phyloP scores from a whole-genome alignment of 1,140 invertebrate genomes.

The Calliphora vicina region DNA sequence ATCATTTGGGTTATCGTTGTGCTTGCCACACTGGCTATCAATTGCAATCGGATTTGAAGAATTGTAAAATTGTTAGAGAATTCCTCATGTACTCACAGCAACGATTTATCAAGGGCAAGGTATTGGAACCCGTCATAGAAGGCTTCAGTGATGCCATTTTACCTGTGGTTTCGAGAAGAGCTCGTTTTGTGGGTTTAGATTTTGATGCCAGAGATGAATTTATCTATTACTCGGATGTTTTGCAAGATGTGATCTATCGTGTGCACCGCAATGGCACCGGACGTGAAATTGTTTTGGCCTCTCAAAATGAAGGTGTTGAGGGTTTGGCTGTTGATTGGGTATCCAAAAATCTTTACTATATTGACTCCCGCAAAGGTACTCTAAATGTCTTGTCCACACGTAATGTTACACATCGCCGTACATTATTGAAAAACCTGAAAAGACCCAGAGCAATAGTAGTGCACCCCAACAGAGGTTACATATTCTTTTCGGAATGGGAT shows the following conservation, averaged over 20 bases:
- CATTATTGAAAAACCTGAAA: constrained; percentile 87
- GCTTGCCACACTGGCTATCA: constrained; percentile 92
- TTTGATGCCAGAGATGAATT: constrained; percentile 91
- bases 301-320: constrained; percentile 97
- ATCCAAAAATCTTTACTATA: constrained; percentile 97
- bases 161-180: constrained; percentile 87
- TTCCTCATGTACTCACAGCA: constrained; percentile 98
- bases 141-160: constrained; percentile 94
- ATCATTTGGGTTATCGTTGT: constrained; percentile 88
- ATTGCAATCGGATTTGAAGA: constrained; percentile 77
- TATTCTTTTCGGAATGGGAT: constrained; percentile 97
- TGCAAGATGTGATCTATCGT: constrained; percentile 96
- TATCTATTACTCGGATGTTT: constrained; percentile 96
- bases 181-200: constrained; percentile 96
- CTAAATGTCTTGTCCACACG: constrained; percentile 90
- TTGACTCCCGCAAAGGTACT: constrained; percentile 95
- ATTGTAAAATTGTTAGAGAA: constrained; percentile 86
- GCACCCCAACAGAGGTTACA: constrained; percentile 92
- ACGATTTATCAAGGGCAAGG: constrained; percentile 94
- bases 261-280: constrained; percentile 88
- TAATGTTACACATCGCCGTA: constrained; percentile 84
- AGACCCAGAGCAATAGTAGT: constrained; percentile 94
- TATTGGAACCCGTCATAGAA: constrained; percentile 86
- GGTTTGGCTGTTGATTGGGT: constrained; percentile 97
- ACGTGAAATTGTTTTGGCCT: constrained; percentile 90